Evolutionary conservation across 2,797 vertebrate genomes (phyloP).

Genomic region (Caiman crocodilus): DNA sequence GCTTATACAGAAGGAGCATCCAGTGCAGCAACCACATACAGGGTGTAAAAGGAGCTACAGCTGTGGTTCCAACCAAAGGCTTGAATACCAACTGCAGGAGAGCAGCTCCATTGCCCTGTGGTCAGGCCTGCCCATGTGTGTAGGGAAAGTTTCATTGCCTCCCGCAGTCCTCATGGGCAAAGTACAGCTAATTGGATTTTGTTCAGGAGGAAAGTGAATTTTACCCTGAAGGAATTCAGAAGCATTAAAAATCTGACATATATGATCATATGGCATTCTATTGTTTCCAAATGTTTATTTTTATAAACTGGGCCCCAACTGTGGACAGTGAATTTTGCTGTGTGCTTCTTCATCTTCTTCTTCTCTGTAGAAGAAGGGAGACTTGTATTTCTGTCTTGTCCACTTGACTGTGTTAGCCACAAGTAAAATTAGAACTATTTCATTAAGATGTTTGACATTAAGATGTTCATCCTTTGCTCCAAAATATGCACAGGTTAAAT

Average conservation of each 20-base stretch:
- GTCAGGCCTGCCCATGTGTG: not conserved
- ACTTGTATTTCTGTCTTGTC: constrained; percentile 57
- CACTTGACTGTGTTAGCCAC: not conserved
- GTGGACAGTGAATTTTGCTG: not conserved
- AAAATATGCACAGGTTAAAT: constrained; percentile 4
- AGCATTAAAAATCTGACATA: constrained; percentile 51
- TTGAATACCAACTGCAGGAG: constrained; percentile 3
- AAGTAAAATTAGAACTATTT: constrained; percentile 61
- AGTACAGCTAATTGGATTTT: constrained; percentile 55
- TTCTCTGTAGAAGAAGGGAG: constrained; percentile 42
- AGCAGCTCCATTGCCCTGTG: not conserved
- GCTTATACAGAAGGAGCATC: not conserved
- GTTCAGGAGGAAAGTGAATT: constrained; percentile 47
- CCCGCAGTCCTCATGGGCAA: not conserved
- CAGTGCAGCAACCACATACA: not conserved
- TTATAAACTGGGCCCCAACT: constrained; percentile 35
- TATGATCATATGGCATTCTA: constrained; percentile 60
- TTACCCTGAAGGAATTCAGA: constrained; percentile 53
- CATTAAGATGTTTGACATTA: constrained; percentile 53
- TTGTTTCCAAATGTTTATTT: constrained; percentile 72
- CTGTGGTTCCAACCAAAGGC: not conserved
- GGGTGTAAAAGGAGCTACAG: not conserved
- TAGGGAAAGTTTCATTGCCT: constrained; percentile 12
- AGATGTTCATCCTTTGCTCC: constrained; percentile 55
- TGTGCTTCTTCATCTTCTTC: not conserved